These are phyloP conservation scores for Bos indicus DNA, from an alignment of 2,113 vertebrate genomes.

Conservation along the genomic window DNA sequence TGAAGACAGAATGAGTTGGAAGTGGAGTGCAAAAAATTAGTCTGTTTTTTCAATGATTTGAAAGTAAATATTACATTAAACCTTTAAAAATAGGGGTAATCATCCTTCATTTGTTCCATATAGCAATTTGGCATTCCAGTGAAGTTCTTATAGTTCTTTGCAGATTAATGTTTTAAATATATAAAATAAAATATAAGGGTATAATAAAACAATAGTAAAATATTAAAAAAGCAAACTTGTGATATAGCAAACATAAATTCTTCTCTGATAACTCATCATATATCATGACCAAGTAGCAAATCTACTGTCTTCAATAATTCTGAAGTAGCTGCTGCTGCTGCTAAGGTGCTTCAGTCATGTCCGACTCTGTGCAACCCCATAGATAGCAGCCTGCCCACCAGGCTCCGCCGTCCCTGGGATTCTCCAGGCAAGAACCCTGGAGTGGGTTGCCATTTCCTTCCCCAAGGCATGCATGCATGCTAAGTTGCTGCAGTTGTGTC, in stretches of 20 bases:
- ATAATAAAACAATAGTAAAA: background rate
- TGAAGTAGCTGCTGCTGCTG: background rate
- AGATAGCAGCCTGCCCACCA: background rate
- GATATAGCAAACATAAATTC: background rate
- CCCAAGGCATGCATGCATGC: background rate
- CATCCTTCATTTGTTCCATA: background rate
- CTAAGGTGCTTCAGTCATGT: accelerated
- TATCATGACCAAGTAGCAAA: background rate
- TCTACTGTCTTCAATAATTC: background rate
- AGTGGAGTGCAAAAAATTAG: background rate
- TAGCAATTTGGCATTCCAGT: background rate
- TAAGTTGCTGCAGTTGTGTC: background rate
- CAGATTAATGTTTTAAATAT: background rate
- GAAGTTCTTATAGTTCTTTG: background rate
- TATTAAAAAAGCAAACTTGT: background rate
- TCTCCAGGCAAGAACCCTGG: background rate
- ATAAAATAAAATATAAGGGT: background rate
- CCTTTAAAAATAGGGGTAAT: background rate
- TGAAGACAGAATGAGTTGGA: background rate
- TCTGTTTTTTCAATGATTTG: background rate
- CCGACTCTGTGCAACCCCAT: accelerated
- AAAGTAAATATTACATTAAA: background rate
- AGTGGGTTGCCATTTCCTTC: background rate
- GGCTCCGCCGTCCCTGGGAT: accelerated
- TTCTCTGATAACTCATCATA: background rate